Base-by-base conservation (phyloP, 2,888 invertebrate genomes). In the Anagyrus pseudococci region DNA sequence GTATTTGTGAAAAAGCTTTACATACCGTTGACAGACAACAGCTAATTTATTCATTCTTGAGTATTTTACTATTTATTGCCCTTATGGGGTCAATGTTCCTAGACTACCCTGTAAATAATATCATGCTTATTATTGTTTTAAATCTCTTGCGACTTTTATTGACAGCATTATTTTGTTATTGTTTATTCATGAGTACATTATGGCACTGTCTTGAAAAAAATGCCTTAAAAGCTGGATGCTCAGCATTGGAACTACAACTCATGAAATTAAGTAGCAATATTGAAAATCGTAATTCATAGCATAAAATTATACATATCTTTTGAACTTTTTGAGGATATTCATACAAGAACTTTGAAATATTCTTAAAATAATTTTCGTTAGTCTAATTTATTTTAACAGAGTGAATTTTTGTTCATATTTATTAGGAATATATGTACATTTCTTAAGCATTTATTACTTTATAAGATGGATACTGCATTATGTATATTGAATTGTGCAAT, bases 141-240 rank as follows among this genome's bases (percentile, higher is more conserved):
- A 85, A 88, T 71, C 73, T 90, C 60, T 73, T 86, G 0, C 87
- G 88, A 75, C 82, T 90, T 49, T 69, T 89, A 7, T 77, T 91
- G 50, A 89, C 88, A 22, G 86, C 85, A 13, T 72, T 89, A 22
- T 84, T 89, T 69, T 84, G 89, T 55, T 93, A 91, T 75, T 86
- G 85, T 67, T 68, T 91, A 19, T 84, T 92, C 68, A 93, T 93
- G 93, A 91, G 89, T 33, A 86, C 90, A 0, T 76, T 94, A 67
- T 94, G 94, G 93, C 91, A 92, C 77, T 85, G 85, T 69, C 90
- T 93, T 68, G 94, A 94, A 79, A 84, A 84, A 69, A 91, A 94
- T 80, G 91, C 90, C 44, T 83, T 93, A 17, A 84, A 89, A 71
- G 89, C 93, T n/a, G 90, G 90, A 7, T 85, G 89, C 73, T 84